Conservation (phyloP, 2,888 invertebrate species). For the Pammene fasciana region DNA sequence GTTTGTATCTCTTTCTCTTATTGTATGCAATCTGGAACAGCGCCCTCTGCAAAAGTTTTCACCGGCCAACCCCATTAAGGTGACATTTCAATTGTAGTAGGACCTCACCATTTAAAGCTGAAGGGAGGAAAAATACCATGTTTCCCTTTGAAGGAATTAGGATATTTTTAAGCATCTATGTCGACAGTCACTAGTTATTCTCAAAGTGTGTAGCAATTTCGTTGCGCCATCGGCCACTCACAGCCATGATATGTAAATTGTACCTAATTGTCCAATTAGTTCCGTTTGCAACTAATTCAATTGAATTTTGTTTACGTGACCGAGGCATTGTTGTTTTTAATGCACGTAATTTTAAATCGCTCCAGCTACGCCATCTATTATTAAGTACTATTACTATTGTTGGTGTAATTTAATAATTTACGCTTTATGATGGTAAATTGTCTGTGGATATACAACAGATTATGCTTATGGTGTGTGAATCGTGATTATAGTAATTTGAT, state of each 20-base stretch:
- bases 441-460: slow-evolving; percentile 28
- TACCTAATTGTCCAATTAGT: slow-evolving; percentile 75
- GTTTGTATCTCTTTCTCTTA: no score
- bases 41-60: no score
- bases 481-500: slow-evolving; percentile 34
- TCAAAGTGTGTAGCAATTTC: slow-evolving; percentile 12
- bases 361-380: slow-evolving; percentile 35
- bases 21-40: no score
- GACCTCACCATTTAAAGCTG: no score
- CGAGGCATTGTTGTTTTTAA: slow-evolving; percentile 40
- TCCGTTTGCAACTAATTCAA: slow-evolving; percentile 67
- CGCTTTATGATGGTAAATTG: slow-evolving; percentile 37
- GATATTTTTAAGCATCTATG: background rate
- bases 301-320: slow-evolving; percentile 44
- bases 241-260: slow-evolving; percentile 68
- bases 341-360: slow-evolving; percentile 40
- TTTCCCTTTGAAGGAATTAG: no score
- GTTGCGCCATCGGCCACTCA: slow-evolving; percentile 26
- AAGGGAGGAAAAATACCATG: no score
- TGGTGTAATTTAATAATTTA: slow-evolving; percentile 35
- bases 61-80: no score
- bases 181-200: background rate
- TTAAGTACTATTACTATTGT: slow-evolving; percentile 40
- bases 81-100: no score
- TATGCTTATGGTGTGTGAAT: slow-evolving; percentile 26